Conservation (phyloP, 2,888 invertebrate genomes). For the Cantharis rufa region DNA sequence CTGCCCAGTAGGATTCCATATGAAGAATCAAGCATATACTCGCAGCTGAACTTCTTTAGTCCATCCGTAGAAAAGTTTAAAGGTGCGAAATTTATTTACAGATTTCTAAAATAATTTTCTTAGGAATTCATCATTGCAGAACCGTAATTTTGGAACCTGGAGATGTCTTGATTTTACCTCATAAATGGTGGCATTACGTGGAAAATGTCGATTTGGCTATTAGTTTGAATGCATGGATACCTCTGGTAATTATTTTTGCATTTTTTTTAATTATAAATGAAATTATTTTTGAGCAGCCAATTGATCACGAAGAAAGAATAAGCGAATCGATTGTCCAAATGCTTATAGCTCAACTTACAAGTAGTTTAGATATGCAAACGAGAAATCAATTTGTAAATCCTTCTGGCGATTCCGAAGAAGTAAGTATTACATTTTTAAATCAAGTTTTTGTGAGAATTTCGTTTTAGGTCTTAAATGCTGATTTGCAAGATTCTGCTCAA, state of each 20-base stretch:
- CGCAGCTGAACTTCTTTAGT: constrained; percentile 77
- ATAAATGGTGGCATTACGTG: constrained; percentile 98
- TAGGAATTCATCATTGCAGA: constrained; percentile 43
- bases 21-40: constrained; percentile 95
- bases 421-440: not conserved
- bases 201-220: constrained; percentile 77
- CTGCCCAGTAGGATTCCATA: constrained; percentile 87
- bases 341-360: constrained; percentile 65
- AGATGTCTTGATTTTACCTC: constrained; percentile 86
- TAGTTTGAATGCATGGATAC: constrained; percentile 72
- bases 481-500: not conserved
- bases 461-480: not conserved
- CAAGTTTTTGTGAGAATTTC: not conserved
- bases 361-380: constrained; percentile 58
- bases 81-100: constrained; percentile 47
- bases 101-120: constrained; percentile 4
- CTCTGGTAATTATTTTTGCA: constrained; percentile 61
- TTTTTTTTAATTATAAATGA: not conserved
- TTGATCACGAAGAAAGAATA: constrained; percentile 60
- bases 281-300: constrained; percentile 42
- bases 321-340: constrained; percentile 71
- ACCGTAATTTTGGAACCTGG: constrained; percentile 76
- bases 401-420: not conserved
- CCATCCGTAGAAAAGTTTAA: constrained; percentile 62
- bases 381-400: constrained; percentile 60